phyloP scores from a whole-genome alignment of 1,140 invertebrate genomes.

The Teleogryllus occipitalis region DNA sequence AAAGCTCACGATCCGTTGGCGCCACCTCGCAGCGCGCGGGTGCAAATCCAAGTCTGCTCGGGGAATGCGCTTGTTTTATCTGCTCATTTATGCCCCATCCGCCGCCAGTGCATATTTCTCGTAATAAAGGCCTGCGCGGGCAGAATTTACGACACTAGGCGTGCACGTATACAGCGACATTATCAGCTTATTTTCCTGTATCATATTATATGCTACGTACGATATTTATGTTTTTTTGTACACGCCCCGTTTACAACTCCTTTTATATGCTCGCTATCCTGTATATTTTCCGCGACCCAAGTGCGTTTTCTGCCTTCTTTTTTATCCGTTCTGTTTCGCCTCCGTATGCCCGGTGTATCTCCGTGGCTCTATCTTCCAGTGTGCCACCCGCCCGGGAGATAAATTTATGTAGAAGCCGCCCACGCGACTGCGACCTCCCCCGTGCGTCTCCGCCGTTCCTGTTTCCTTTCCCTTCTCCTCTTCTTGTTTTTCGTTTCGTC shows the following conservation, averaged over 20 bases:
- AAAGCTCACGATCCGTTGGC: not conserved
- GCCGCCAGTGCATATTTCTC: not conserved
- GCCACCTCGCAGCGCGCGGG: no score
- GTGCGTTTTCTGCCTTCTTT: not conserved
- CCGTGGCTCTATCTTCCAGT: not conserved
- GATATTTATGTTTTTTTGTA: not conserved
- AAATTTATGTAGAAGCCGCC: not conserved
- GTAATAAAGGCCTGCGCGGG: not conserved
- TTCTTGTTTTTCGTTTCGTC: no score
- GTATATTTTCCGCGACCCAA: not conserved
- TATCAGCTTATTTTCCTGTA: constrained; percentile 5
- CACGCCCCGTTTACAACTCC: not conserved
- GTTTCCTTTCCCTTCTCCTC: no score
- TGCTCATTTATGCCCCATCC: not conserved
- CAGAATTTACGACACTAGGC: not conserved
- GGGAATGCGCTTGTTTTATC: not conserved
- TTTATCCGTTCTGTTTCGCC: not conserved
- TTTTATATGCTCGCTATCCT: not conserved
- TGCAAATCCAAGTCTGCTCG: not conserved
- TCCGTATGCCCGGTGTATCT: not conserved
- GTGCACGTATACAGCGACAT: not conserved
- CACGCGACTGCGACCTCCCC: no score
- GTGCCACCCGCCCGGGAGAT: not conserved
- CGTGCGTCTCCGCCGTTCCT: no score
- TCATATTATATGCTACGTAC: constrained; percentile 1